phyloP scores from a whole-genome alignment of 2,888 invertebrate genomes.

The Melinaea menophilus region DNA sequence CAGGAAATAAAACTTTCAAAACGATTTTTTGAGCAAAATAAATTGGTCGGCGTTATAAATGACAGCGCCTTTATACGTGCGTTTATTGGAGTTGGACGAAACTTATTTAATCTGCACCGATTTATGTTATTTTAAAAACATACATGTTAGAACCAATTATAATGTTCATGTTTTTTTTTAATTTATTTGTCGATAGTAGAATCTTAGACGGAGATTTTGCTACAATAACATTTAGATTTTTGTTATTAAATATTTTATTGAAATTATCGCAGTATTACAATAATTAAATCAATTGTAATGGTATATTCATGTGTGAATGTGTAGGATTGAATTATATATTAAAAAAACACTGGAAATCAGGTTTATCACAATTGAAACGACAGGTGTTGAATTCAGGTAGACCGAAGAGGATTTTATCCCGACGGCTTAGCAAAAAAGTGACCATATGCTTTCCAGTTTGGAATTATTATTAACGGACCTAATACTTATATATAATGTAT shows the following conservation, averaged over 20 bases:
- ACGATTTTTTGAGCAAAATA: constrained; percentile 5
- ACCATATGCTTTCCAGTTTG: constrained; percentile 23
- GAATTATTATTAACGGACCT: constrained; percentile 17
- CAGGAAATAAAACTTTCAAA: constrained; percentile 9
- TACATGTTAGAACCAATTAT: too few relatives aligned
- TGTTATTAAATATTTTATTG: too few relatives aligned
- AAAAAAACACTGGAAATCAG: background rate
- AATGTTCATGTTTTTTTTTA: too few relatives aligned
- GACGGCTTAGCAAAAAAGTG: constrained; percentile 42
- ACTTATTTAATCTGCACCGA: too few relatives aligned
- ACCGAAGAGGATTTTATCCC: constrained; percentile 40
- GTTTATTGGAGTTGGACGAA: constrained; percentile 30
- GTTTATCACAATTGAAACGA: constrained; percentile 39
- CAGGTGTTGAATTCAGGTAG: constrained; percentile 74
- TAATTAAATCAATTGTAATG: background rate
- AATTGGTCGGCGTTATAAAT: constrained; percentile 29
- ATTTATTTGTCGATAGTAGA: too few relatives aligned
- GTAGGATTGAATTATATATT: background rate
- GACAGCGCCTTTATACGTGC: constrained; percentile 57
- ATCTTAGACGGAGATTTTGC: too few relatives aligned
- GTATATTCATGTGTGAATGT: background rate
- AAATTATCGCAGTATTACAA: too few relatives aligned
- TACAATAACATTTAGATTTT: too few relatives aligned
- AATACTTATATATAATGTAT: background rate
- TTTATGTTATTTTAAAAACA: too few relatives aligned